Percentiles rank a stretch among this genome's conserved stretches.
These are phyloP conservation scores for Pangasius krempfi DNA, from an alignment of 2,797 vertebrate species.

Conservation along the genomic window DNA sequence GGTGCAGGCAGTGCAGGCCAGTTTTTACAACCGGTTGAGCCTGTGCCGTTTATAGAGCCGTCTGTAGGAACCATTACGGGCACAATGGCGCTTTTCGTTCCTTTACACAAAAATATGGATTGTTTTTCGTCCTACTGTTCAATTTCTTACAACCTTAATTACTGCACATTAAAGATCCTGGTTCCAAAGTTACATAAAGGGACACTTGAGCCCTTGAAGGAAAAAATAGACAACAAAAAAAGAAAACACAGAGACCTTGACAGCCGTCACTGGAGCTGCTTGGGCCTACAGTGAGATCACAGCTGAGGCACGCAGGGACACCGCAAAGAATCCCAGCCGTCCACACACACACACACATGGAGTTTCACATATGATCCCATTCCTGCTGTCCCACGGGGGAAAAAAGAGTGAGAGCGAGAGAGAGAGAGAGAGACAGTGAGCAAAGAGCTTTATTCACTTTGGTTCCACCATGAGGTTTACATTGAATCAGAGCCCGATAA, in stretches of 20 bases:
- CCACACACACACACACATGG: slow-evolving; percentile 31
- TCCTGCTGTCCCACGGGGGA: not conserved
- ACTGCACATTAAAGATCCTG: slow-evolving; percentile 3
- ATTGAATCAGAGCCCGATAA: slow-evolving; percentile 33
- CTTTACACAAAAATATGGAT: slow-evolving; percentile 1
- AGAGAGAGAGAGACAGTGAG: slow-evolving; percentile 5
- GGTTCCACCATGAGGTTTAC: slow-evolving; percentile 41
- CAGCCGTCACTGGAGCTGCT: slow-evolving; percentile 8
- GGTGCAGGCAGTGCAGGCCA: slow-evolving; percentile 42
- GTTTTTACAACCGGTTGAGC: slow-evolving; percentile 47
- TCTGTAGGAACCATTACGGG: slow-evolving; percentile 59
- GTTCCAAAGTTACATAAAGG: slow-evolving; percentile 3
- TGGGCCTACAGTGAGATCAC: slow-evolving; percentile 43
- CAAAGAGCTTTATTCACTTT: not conserved
- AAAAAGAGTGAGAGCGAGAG: not conserved
- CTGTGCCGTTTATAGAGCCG: slow-evolving; percentile 50
- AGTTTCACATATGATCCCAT: slow-evolving; percentile 32
- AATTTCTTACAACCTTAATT: slow-evolving; percentile 4
- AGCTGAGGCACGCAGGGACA: slow-evolving; percentile 43
- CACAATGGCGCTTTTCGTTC: not conserved
- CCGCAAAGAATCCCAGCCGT: slow-evolving; percentile 40
- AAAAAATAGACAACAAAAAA: not conserved
- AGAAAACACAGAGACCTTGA: slow-evolving; percentile 28
- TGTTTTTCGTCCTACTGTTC: slow-evolving; percentile 11
- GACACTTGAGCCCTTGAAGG: not conserved